Conservation (phyloP, 1,140 invertebrate species). For the Lanistes nyassanus region DNA sequence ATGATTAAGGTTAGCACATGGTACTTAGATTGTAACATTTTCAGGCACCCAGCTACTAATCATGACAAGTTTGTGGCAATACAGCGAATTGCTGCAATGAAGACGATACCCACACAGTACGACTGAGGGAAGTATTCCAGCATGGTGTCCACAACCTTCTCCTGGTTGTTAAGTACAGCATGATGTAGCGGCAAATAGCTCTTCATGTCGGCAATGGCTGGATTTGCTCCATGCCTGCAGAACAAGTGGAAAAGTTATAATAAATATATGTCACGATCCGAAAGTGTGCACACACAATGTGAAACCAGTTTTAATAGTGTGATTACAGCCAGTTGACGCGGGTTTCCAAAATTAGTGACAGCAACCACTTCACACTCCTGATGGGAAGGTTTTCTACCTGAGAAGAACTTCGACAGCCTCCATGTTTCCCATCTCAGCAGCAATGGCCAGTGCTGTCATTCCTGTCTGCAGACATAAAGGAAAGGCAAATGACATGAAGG, state of each 20-base stretch:
- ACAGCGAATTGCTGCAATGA: too few relatives aligned
- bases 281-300: neutral
- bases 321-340: neutral
- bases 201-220: slow-evolving; percentile 50
- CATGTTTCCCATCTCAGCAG: slow-evolving; percentile 47
- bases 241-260: neutral
- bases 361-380: neutral
- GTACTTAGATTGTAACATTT: too few relatives aligned
- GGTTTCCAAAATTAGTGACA: neutral
- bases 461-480: slow-evolving; percentile 40
- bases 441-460: slow-evolving; percentile 55
- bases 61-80: too few relatives aligned
- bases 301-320: neutral
- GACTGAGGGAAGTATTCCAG: slow-evolving; percentile 44
- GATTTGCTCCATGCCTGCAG: slow-evolving; percentile 48
- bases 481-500: neutral
- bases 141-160: slow-evolving; percentile 44
- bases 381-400: slow-evolving; percentile 31
- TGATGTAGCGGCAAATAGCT: slow-evolving; percentile 56
- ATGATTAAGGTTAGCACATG: too few relatives aligned
- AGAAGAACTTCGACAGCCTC: slow-evolving; percentile 43
- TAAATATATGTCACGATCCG: neutral
- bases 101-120: slow-evolving; percentile 5
- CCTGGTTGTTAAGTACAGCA: slow-evolving; percentile 52
- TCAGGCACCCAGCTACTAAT: too few relatives aligned